phyloP scores from a whole-genome alignment of 2,113 vertebrate genomes.

The Grammomys surdaster region DNA sequence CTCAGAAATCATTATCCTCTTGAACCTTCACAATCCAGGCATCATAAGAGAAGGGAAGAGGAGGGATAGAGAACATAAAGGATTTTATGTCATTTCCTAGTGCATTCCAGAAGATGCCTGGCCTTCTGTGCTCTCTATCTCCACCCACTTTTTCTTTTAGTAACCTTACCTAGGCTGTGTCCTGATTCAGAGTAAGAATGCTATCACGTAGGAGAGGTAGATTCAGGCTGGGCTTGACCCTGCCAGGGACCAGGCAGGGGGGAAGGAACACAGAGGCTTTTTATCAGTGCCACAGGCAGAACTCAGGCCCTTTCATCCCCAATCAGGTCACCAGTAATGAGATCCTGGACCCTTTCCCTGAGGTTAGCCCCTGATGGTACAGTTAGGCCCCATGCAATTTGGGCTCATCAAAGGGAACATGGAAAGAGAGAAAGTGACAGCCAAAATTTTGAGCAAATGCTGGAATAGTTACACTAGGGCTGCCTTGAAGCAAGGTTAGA shows the following conservation, averaged over 20 bases:
- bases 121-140: not conserved
- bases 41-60: not conserved
- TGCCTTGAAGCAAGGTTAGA: slow-evolving; percentile 66
- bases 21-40: not conserved
- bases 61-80: not conserved
- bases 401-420: slow-evolving; percentile 57
- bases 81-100: not conserved
- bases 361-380: slow-evolving; percentile 39
- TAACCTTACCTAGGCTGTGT: not conserved
- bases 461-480: not conserved
- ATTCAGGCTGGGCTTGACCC: not conserved
- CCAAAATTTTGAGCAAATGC: slow-evolving; percentile 28
- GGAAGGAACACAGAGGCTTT: not conserved
- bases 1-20: not conserved
- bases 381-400: slow-evolving; percentile 18
- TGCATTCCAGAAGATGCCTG: not conserved
- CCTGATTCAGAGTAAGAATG: not conserved
- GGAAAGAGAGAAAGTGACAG: slow-evolving; percentile 61
- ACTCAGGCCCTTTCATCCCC: slow-evolving; percentile 59
- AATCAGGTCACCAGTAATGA: slow-evolving; percentile 75
- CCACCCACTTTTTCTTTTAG: not conserved
- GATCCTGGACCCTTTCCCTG: slow-evolving; percentile 63
- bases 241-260: not conserved
- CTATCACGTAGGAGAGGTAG: not conserved
- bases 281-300: slow-evolving; percentile 35